These are phyloP conservation scores for Drosophila sp. DNA, from an alignment of 1,140 invertebrate genomes.

Conservation along the genomic window DNA sequence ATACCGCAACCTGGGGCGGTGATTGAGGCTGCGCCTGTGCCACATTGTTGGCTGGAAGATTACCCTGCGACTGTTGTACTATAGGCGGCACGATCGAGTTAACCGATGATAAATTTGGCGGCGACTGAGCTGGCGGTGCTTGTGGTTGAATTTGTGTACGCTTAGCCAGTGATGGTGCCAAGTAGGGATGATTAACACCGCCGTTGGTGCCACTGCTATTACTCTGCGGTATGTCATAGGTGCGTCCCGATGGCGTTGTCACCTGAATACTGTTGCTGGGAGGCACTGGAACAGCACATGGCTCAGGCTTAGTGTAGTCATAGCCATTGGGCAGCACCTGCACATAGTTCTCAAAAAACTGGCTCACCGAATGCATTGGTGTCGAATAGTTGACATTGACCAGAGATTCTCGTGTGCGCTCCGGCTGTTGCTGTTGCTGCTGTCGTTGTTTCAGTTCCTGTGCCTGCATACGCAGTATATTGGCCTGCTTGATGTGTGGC, in stretches of 20 bases:
- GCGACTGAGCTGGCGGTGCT: slow-evolving; percentile 18
- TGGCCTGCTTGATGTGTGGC: slow-evolving; percentile 67
- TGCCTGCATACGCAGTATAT: slow-evolving; percentile 68
- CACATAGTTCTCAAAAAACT: slow-evolving; percentile 79
- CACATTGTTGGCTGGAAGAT: slow-evolving; percentile 12
- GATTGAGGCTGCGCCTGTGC: slow-evolving; percentile 25
- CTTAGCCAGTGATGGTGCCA: slow-evolving; percentile 68
- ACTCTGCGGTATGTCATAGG: slow-evolving; percentile 77
- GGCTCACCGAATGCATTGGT: slow-evolving; percentile 68
- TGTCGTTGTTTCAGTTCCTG: slow-evolving; percentile 24
- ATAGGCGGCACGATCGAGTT: slow-evolving; percentile 75
- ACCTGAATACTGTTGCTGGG: slow-evolving; percentile 70
- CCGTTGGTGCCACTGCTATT: slow-evolving; percentile 69
- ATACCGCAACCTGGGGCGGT: neutral
- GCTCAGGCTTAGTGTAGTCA: slow-evolving; percentile 68
- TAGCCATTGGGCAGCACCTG: slow-evolving; percentile 72
- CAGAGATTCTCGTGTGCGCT: slow-evolving; percentile 62
- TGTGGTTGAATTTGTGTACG: slow-evolving; percentile 58
- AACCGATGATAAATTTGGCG: slow-evolving; percentile 68
- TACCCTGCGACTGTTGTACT: slow-evolving; percentile 23
- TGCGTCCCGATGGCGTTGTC: slow-evolving; percentile 74
- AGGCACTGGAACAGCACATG: slow-evolving; percentile 40
- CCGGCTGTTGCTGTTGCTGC: slow-evolving; percentile 19
- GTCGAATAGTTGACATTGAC: slow-evolving; percentile 77
- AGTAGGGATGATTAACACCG: slow-evolving; percentile 71